Base-by-base conservation (phyloP, 2,113 vertebrate genomes). In the Caranx melampygus region DNA sequence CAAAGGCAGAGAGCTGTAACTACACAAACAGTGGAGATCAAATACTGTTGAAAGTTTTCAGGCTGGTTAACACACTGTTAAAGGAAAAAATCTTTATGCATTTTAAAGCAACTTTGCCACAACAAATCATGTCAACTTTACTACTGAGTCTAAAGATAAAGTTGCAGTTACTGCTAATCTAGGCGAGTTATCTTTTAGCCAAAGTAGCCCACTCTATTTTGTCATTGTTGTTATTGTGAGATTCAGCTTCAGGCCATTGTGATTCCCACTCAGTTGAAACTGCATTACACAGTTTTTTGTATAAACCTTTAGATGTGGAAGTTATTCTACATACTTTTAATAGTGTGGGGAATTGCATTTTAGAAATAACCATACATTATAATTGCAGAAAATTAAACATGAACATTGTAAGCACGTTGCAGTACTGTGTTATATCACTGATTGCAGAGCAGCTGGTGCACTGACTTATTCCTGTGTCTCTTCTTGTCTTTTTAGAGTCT, bases 401-500 rank as follows among this genome's bases (percentile, higher is more conserved):
- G 15, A 49, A 18, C 16, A 15, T 18, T 49, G 44, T 45, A 14
- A 45, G 44, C 44, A 45, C 12, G 11, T 45, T 66, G 45, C 8
- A 67, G 18, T 18, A 18, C 47, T 49, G 47, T 18, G 16, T 5
- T 15, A 18, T 49, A 5, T 49, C 47, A 49, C 47, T 49, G 47
- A 49, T 18, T 16, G 47, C 18, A 49, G 16, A 49, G 5, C 15
- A 40, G 18, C n/a, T 31, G 9, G 9, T 5, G 31, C 4, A 62
- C 33, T 78, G 16, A 62, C n/a, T 65, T 2, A 62, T 52, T n/a
- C 31, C 4, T 57, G 3, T 68, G 2, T 82, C 66, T 83, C 61
- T 3, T 71, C 33, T 0, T 67, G 8, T 89, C 66, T 61, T 54
- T 1, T 5, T 77, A 99, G 98, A 99, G 67, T 96, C 98, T 54